These are phyloP conservation scores for Oenanthe melanoleuca DNA, from an alignment of 2,113 vertebrate species.

Conservation along the genomic window DNA sequence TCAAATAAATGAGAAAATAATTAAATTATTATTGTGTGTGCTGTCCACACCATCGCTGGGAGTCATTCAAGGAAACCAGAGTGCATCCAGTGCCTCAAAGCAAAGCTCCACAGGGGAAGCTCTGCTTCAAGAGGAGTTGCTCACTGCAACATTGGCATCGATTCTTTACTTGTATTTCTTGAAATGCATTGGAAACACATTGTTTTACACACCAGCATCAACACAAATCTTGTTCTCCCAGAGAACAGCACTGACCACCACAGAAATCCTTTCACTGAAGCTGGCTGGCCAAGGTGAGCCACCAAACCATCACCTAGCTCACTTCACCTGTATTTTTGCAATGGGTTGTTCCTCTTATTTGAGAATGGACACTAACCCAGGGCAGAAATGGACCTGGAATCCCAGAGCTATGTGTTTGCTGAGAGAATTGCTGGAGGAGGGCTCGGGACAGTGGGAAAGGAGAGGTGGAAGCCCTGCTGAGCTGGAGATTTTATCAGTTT, in stretches of 20 bases:
- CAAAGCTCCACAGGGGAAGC: neutral
- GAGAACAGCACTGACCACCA: too few relatives aligned
- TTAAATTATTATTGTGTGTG: neutral
- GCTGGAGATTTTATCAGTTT: neutral
- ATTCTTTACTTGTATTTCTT: neutral
- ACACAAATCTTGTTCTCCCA: neutral
- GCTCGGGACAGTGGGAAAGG: constrained; percentile 53
- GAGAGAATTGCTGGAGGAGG: constrained; percentile 72
- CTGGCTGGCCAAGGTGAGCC: neutral
- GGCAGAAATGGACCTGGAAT: neutral
- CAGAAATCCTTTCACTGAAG: neutral
- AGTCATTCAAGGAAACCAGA: neutral
- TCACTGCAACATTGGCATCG: neutral
- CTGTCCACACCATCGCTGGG: rapidly evolving
- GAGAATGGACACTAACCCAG: constrained; percentile 66
- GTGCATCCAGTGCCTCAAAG: neutral
- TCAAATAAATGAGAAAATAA: neutral
- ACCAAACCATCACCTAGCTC: neutral
- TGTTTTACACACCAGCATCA: neutral
- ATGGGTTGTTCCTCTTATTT: constrained; percentile 50
- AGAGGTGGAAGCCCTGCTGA: constrained; percentile 5
- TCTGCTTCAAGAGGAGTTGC: neutral
- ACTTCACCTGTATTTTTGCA: neutral
- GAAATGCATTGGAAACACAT: rapidly evolving
- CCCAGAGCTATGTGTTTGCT: neutral